Evolutionary conservation across 2,888 invertebrate species (phyloP), one percentile per base, ranked within the genome.

Genomic region (Frankliniella fusca): DNA sequence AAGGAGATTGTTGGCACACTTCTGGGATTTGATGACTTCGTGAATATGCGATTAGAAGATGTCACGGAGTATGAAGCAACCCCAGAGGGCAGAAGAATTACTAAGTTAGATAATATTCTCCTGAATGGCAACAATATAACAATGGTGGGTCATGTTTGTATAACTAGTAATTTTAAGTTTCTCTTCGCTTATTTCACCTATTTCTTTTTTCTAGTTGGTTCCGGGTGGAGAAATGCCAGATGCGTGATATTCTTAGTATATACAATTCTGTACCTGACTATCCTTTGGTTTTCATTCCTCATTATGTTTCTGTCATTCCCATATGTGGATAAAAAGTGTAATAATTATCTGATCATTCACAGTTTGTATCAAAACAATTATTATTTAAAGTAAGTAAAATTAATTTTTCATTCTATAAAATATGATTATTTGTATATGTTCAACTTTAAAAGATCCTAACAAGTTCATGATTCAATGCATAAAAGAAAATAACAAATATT

Each of bases 81-180:
- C 0, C 94, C 97, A 0, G 99, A 99, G 89, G 98, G 98, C 50
- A 92, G 97, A 85, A 91, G 98, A 87, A 95, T 99, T 65, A 99
- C 99, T 0, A 98, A 97, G 88, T 89, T 99, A 83, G 99, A 99
- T 88, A 97, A 98, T 89, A 99, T 99, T 86, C 91, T 99, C 82
- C 90, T 99, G 15, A 99, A 99, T 89, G 99, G 99, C 85, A 99
- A 99, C 88, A 98, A 99, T 87, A 99, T 99, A 84, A 98, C 99
- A 28, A 99, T 99, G 99, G 95, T 95, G 87, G 83, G 85, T 85
- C 65, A 27, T 80, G 80, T 27, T 11, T 54, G 50, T 23, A 18
- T 28, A 23, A 50, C 11, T 28, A 38, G 15, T 48, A 80, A 82
- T 48, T 83, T 81, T 11, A 12, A 65, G 48, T 50, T 80, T 80